Conservation (phyloP, 1,140 invertebrate genomes). For the Palaemon carinicauda region DNA sequence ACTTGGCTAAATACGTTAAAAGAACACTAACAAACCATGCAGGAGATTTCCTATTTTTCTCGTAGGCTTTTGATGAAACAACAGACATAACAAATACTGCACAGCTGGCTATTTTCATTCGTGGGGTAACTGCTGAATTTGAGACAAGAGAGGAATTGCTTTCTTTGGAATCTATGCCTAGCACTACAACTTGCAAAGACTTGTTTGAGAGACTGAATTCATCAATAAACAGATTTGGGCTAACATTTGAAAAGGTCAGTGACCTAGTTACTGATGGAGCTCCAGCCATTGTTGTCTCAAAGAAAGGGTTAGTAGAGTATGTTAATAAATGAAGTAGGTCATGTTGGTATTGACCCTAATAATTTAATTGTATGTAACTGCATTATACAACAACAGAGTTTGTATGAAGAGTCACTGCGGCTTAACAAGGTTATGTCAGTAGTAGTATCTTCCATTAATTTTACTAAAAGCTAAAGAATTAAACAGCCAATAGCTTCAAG, state of each 20-base stretch:
- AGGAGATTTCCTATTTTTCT: constrained; percentile 23
- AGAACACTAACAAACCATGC: constrained; percentile 7
- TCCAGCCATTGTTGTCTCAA: constrained; percentile 12
- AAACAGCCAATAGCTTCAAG: constrained; percentile 20
- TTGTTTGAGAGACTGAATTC: constrained; percentile 20
- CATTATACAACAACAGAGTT: constrained; percentile 12
- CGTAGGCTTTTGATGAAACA: constrained; percentile 18
- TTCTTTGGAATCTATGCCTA: constrained; percentile 18
- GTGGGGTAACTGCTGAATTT: too few species aligned
- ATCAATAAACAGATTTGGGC: too few species aligned
- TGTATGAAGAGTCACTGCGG: constrained; percentile 3
- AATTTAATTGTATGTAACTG: too few species aligned
- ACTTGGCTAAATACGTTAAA: too few species aligned
- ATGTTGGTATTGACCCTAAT: too few species aligned
- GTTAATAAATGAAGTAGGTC: too few species aligned
- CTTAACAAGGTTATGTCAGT: constrained; percentile 10
- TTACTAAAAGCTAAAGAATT: constrained; percentile 12
- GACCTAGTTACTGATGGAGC: constrained; percentile 22
- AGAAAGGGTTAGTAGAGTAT: constrained; percentile 23
- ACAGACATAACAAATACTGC: constrained; percentile 17
- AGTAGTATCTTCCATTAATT: too few species aligned
- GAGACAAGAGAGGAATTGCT: too few species aligned
- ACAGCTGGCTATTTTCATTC: constrained; percentile 31
- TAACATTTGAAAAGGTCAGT: constrained; percentile 25
- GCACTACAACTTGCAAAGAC: constrained; percentile 17